Conservation (phyloP, 2,113 vertebrate genomes). For the Columba janthina region DNA sequence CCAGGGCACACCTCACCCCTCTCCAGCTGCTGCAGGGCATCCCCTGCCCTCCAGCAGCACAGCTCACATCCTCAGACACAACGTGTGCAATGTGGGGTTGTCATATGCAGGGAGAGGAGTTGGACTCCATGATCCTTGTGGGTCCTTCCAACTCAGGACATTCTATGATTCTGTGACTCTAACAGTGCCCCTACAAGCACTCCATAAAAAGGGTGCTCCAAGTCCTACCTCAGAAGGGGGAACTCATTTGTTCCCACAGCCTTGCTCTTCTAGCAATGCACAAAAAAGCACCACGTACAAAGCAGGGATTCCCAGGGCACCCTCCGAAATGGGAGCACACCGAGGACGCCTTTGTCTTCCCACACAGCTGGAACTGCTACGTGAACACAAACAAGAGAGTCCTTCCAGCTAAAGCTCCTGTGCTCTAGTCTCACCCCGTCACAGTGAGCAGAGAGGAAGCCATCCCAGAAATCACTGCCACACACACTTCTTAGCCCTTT, state of each 20-base stretch:
- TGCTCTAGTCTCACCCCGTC: background rate
- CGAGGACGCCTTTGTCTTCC: background rate
- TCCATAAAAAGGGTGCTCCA: background rate
- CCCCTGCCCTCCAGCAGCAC: background rate
- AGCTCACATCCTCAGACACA: background rate
- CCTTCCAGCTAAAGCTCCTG: background rate
- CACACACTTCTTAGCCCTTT: background rate
- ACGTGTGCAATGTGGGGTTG: too few relatives aligned
- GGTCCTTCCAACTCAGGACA: too few relatives aligned
- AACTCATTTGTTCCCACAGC: background rate
- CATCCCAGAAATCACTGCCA: background rate
- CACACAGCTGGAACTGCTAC: conserved; percentile 2
- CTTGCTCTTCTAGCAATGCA: accelerated
- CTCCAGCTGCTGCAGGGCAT: background rate
- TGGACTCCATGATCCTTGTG: too few relatives aligned
- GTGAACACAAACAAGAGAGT: background rate
- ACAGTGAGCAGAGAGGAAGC: background rate
- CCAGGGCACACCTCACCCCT: too few relatives aligned
- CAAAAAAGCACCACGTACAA: background rate
- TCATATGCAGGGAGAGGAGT: too few relatives aligned
- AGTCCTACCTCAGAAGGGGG: background rate
- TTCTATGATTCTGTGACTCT: too few relatives aligned
- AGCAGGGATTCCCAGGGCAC: background rate
- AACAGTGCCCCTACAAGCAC: accelerated
- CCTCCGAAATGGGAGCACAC: background rate